These are phyloP conservation scores for Ichneumon xanthorius DNA, from an alignment of 2,888 invertebrate genomes.

Conservation along the genomic window DNA sequence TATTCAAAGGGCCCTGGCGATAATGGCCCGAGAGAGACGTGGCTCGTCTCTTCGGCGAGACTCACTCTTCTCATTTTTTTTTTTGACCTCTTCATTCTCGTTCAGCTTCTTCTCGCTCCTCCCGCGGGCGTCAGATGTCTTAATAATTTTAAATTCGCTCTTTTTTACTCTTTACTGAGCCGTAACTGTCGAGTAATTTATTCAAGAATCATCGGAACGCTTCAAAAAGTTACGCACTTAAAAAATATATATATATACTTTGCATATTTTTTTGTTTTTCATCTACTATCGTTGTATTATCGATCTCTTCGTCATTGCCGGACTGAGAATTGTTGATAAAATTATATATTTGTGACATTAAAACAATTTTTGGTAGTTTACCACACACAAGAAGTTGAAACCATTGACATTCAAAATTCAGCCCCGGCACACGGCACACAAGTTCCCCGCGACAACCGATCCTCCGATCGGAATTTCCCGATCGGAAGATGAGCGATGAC, in stretches of 20 bases:
- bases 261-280: too few relatives aligned
- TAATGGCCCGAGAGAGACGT: constrained; percentile 69
- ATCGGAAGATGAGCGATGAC: constrained; percentile 53
- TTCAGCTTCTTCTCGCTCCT: constrained; percentile 16
- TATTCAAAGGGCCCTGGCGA: constrained; percentile 77
- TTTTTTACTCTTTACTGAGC: not conserved
- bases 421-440: not conserved
- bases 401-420: not conserved
- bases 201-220: too few relatives aligned
- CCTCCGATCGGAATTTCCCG: constrained; percentile 22
- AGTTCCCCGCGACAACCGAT: not conserved
- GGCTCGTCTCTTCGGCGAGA: constrained; percentile 52
- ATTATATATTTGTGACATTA: not conserved
- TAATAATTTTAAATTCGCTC: constrained; percentile 51
- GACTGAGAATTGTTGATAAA: not conserved
- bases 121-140: constrained; percentile 47
- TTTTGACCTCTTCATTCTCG: constrained; percentile 33
- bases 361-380: not conserved
- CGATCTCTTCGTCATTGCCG: too few relatives aligned
- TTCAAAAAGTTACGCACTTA: too few relatives aligned
- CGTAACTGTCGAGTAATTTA: not conserved
- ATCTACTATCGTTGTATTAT: too few relatives aligned
- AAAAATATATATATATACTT: too few relatives aligned
- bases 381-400: not conserved
- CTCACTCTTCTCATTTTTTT: constrained; percentile 27